Percentiles rank a stretch among this genome's conserved stretches.
Conservation (phyloP, 2,888 invertebrate species). For the Nipponacmea schrenckii region DNA sequence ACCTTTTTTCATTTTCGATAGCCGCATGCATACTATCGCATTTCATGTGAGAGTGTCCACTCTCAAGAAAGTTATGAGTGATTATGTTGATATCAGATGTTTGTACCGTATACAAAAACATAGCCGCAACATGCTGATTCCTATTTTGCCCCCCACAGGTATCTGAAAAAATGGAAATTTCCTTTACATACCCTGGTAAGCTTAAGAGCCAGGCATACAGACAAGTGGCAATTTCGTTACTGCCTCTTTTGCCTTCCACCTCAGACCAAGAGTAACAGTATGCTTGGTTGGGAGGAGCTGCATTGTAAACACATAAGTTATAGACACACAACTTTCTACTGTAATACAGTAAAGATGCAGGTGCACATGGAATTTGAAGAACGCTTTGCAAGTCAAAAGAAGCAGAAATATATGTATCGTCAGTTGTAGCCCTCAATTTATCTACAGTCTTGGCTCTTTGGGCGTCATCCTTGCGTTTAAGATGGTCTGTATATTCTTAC, state of each 20-base stretch:
- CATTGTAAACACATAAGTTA: conserved; percentile 10
- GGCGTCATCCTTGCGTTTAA: background rate
- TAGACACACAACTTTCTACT: conserved; percentile 12
- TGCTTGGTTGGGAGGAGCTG: background rate
- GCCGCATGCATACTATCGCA: conserved; percentile 8
- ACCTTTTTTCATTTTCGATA: background rate
- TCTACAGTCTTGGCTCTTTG: background rate
- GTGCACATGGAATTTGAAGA: background rate
- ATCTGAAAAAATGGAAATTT: conserved; percentile 7
- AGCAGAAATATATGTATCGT: background rate
- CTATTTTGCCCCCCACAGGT: conserved; percentile 14
- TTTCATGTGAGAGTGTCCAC: conserved; percentile 2
- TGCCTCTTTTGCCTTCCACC: conserved; percentile 8
- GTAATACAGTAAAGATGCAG: conserved; percentile 12
- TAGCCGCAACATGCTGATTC: conserved; percentile 10
- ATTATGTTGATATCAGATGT: background rate
- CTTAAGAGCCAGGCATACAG: background rate
- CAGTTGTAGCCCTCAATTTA: background rate
- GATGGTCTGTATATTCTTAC: background rate
- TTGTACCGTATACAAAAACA: conserved; percentile 1
- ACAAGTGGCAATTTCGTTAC: conserved; percentile 14
- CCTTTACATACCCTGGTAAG: background rate
- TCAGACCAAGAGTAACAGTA: conserved; percentile 10
- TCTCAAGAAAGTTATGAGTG: conserved; percentile 9
- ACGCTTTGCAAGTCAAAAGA: background rate